Conservation (phyloP, 2,113 vertebrate genomes). For the Sitta europaea region DNA sequence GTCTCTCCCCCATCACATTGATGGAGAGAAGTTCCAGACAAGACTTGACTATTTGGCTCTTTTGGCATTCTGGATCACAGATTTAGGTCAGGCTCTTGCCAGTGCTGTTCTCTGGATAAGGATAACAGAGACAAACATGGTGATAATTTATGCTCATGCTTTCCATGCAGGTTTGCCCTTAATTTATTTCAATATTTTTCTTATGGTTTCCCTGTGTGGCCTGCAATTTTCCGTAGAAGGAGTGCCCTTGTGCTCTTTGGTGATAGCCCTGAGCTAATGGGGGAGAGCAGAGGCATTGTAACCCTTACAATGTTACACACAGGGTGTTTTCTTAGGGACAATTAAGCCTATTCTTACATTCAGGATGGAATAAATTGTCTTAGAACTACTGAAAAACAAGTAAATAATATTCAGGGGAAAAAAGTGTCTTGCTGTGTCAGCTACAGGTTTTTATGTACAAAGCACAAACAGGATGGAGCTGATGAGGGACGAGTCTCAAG, state of each 20-base stretch:
- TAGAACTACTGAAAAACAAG: background rate
- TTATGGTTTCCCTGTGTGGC: background rate
- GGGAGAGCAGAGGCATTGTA: background rate
- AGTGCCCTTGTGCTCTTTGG: background rate
- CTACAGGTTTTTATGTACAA: too few species aligned
- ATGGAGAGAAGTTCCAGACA: background rate
- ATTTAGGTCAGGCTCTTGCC: background rate
- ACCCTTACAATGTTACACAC: background rate
- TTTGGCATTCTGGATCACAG: background rate
- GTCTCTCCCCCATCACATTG: accelerated
- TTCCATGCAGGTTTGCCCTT: background rate
- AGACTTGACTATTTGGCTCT: background rate
- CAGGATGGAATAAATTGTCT: background rate
- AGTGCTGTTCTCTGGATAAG: background rate
- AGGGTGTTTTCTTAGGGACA: background rate
- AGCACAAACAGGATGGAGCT: too few species aligned
- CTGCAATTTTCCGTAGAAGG: background rate
- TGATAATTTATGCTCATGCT: background rate
- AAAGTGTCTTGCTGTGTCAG: accelerated
- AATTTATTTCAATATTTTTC: background rate
- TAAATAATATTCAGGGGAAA: background rate
- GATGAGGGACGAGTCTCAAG: too few species aligned
- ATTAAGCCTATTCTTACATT: background rate
- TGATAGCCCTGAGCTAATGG: background rate
- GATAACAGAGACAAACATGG: background rate